Conservation (phyloP, 2,797 vertebrate species). For the Epinephelus coioides region DNA sequence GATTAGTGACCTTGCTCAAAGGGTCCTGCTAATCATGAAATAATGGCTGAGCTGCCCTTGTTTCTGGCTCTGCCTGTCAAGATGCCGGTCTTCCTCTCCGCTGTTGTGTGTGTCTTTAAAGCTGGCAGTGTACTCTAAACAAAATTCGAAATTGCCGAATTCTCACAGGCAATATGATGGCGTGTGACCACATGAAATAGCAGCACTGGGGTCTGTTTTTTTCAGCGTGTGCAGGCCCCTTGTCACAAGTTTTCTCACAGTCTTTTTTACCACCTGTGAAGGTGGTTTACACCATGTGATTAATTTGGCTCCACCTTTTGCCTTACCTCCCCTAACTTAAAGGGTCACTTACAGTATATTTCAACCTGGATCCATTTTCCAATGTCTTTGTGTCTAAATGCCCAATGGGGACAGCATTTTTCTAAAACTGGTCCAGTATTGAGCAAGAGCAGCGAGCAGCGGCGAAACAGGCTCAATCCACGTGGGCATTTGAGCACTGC, state of each 20-base stretch:
- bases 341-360: too few species aligned
- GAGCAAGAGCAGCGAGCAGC: too few species aligned
- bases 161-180: conserved; percentile 32
- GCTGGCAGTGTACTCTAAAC: conserved; percentile 40
- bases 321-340: background rate
- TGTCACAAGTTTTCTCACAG: background rate
- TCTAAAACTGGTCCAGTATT: too few species aligned
- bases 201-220: background rate
- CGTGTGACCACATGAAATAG: conserved; percentile 5
- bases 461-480: too few species aligned
- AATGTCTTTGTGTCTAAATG: too few species aligned
- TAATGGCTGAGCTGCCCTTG: conserved; percentile 54
- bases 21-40: conserved; percentile 62
- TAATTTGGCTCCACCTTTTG: background rate
- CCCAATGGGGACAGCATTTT: too few species aligned
- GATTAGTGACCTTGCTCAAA: conserved; percentile 73
- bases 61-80: conserved; percentile 52
- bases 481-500: too few species aligned
- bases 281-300: background rate
- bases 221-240: background rate
- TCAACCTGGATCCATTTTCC: too few species aligned
- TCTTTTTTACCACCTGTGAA: background rate
- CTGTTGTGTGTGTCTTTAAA: conserved; percentile 20
- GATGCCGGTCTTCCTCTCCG: conserved; percentile 26
- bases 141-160: conserved; percentile 31